Conservation (phyloP, 1,140 invertebrate species). For the Lordiphosa collinella region DNA sequence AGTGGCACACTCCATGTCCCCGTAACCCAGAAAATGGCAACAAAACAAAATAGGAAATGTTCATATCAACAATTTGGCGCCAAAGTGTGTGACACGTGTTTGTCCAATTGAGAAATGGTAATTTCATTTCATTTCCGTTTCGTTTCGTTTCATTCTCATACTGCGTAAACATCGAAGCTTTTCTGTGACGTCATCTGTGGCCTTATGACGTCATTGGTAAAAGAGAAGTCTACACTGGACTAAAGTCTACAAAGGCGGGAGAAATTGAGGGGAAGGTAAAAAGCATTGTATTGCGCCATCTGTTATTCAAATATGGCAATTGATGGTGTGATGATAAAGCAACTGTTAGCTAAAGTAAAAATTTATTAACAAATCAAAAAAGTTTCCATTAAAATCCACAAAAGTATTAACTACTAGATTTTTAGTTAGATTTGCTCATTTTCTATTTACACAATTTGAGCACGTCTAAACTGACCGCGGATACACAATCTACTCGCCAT, state of each 20-base stretch:
- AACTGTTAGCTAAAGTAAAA: no score
- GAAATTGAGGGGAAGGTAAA: no score
- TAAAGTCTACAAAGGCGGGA: constrained; percentile 44
- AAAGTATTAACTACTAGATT: no score
- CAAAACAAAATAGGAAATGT: constrained; percentile 53
- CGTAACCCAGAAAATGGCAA: constrained; percentile 57
- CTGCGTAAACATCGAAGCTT: constrained; percentile 66
- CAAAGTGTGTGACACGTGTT: constrained; percentile 37
- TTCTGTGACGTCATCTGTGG: constrained; percentile 63
- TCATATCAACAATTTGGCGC: constrained; percentile 53
- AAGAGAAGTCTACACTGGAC: neutral
- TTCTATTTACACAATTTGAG: no score
- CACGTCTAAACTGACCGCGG: no score
- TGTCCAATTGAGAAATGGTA: constrained; percentile 21
- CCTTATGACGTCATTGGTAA: constrained; percentile 56
- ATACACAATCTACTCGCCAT: no score
- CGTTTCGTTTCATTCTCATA: constrained; percentile 10
- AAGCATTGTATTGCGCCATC: constrained; percentile 36
- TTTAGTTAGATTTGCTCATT: no score
- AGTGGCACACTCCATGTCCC: constrained; percentile 1
- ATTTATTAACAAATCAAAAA: no score
- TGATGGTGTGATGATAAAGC: no score
- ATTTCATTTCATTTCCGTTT: constrained; percentile 47
- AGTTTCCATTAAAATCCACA: no score
- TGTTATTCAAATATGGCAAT: constrained; percentile 5